Conservation (phyloP, 2,888 invertebrate genomes). For the Scrobipalpa costella region DNA sequence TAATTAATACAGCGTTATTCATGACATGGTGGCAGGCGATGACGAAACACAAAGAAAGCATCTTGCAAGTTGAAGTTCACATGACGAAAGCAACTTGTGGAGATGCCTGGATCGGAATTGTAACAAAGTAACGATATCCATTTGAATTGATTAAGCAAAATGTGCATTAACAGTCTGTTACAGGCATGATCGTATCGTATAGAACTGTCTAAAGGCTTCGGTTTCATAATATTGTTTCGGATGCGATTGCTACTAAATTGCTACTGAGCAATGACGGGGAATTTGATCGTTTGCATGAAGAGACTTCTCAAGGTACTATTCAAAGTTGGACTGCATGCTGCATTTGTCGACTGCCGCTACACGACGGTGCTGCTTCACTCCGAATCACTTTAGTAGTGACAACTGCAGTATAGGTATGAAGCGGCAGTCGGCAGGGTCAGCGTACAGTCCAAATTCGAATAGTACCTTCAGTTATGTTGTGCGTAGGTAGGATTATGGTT, state of each 20-base stretch:
- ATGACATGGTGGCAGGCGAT: conserved; percentile 51
- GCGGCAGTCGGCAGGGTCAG: too few relatives aligned
- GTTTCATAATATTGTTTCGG: too few relatives aligned
- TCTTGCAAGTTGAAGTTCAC: conserved; percentile 52
- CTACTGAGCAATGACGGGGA: conserved; percentile 20
- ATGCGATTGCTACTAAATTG: too few relatives aligned
- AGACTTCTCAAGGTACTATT: conserved; percentile 34
- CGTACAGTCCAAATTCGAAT: too few relatives aligned
- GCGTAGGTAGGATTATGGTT: conserved; percentile 47
- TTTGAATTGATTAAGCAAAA: background rate
- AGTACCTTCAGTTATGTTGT: too few relatives aligned
- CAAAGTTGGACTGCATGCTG: too few relatives aligned
- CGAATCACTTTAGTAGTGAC: too few relatives aligned
- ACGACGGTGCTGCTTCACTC: too few relatives aligned
- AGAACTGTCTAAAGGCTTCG: too few relatives aligned
- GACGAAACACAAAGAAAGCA: conserved; percentile 57
- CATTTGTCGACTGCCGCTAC: too few relatives aligned
- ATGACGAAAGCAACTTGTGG: conserved; percentile 50
- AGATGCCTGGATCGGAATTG: conserved; percentile 35
- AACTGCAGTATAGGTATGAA: too few relatives aligned
- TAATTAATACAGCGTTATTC: conserved; percentile 64
- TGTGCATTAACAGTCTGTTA: background rate
- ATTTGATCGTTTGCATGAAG: conserved; percentile 21
- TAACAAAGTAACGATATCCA: conserved; percentile 4
- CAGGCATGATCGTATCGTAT: background rate